Evolutionary conservation across 2,113 vertebrate species (phyloP), one percentile per base, ranked within the genome.

Genomic region (Rallus limicola): DNA sequence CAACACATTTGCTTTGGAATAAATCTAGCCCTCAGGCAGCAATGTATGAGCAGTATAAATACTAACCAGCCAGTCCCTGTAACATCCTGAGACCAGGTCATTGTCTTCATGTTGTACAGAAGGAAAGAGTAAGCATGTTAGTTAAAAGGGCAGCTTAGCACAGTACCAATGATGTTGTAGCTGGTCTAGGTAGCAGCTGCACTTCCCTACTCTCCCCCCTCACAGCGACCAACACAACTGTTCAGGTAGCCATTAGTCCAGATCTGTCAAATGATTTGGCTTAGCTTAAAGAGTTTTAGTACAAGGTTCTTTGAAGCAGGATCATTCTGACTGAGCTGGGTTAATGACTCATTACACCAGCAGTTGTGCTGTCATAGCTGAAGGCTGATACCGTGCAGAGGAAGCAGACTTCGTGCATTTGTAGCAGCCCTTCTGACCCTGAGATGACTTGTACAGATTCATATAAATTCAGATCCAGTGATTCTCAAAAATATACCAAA

Each of bases 281-380:
- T 79, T 74, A 72, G 78, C 70, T 83, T 34, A 38, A 82, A 2
- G 56, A 91, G 62, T 24, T 90, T 64, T 42, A 21, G 65, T 11
- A 46, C 56, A 75, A 84, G 46, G 25, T 17, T 80, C 33, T 93
- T 11, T 86, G 84, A n/a, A 65, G 72, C 55, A 62, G 48, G 38
- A 78, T 76, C 82, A 75, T 46, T 74, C 92, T 86, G 77, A 8
- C 78, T 52, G 82, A 71, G 93, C 87, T 91, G 62, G 81, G 65
- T 93, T 79, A 91, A 93, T 93, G 92, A 52, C 65, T 93, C 88
- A 56, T 82, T 88, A 52, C 65, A 85, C 81, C 63, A 87, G 84
- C 87, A 79, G 69, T 91, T 95, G 92, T 84, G 87, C 92, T 95
- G 87, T 84, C n/a, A 3, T 55, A 82, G 75, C 84, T 93, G 84